phyloP scores from a whole-genome alignment of 2,888 invertebrate genomes.

The Caenorhabditis uteleia region DNA sequence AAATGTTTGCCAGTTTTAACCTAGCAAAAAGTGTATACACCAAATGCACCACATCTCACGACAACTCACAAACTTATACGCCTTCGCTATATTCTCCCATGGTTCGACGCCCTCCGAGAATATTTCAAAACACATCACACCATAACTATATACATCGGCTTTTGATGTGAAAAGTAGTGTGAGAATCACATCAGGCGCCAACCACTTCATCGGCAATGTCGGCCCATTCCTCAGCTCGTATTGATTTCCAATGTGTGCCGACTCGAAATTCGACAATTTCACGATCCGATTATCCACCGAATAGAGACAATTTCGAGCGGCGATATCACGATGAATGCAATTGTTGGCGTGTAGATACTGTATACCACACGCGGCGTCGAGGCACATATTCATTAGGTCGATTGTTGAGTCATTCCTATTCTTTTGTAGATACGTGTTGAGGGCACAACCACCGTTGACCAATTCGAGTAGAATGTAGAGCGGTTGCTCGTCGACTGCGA shows the following conservation, averaged over 20 bases:
- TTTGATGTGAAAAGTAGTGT: constrained; percentile 29
- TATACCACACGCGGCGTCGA: constrained; percentile 16
- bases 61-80: background rate
- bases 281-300: constrained; percentile 18
- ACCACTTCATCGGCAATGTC: constrained; percentile 41
- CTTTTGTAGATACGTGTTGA: constrained; percentile 14
- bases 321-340: constrained; percentile 39
- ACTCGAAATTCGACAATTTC: constrained; percentile 42
- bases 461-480: constrained; percentile 43
- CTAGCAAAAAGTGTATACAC: too few species aligned
- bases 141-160: constrained; percentile 41
- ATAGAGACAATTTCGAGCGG: constrained; percentile 27
- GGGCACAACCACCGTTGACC: constrained; percentile 27
- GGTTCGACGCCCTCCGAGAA: constrained; percentile 38
- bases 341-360: constrained; percentile 26
- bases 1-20: constrained; percentile 24
- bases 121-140: constrained; percentile 39
- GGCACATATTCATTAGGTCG: constrained; percentile 15
- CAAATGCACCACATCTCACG: too few species aligned
- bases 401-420: constrained; percentile 5
- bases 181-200: constrained; percentile 34
- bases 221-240: constrained; percentile 25
- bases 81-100: constrained; percentile 31
- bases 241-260: constrained; percentile 20
- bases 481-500: constrained; percentile 42